These are phyloP conservation scores for Steatornis caripensis DNA, from an alignment of 2,113 vertebrate genomes.

Conservation along the genomic window DNA sequence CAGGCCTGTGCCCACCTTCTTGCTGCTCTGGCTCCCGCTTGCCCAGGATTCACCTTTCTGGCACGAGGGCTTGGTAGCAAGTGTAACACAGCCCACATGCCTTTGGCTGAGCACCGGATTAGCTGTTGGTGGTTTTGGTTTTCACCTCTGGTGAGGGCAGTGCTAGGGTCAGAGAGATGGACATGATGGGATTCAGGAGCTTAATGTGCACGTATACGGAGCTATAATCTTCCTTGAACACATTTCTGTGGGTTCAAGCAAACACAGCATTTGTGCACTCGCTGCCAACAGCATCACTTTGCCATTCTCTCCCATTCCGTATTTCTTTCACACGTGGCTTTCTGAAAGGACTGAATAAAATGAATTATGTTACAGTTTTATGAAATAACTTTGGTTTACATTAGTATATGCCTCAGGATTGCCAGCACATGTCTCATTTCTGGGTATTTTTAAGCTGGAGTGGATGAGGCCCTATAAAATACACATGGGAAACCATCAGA, in stretches of 20 bases:
- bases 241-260: background rate
- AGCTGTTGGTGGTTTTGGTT: background rate
- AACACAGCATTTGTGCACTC: background rate
- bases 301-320: background rate
- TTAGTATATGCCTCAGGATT: background rate
- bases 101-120: background rate
- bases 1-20: background rate
- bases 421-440: background rate
- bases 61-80: background rate
- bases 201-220: background rate
- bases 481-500: background rate
- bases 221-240: background rate
- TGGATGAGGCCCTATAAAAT: background rate
- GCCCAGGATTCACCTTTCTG: background rate
- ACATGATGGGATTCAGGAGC: background rate
- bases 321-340: background rate
- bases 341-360: conserved; percentile 5
- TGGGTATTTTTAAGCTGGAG: background rate
- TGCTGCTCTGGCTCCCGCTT: background rate
- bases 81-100: background rate
- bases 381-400: background rate
- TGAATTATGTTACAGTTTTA: background rate
- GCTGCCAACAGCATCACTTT: background rate
- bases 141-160: background rate
- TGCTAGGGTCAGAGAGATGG: background rate